These are phyloP conservation scores for Aporophyla nigra DNA, from an alignment of 2,888 invertebrate species.

Conservation along the genomic window DNA sequence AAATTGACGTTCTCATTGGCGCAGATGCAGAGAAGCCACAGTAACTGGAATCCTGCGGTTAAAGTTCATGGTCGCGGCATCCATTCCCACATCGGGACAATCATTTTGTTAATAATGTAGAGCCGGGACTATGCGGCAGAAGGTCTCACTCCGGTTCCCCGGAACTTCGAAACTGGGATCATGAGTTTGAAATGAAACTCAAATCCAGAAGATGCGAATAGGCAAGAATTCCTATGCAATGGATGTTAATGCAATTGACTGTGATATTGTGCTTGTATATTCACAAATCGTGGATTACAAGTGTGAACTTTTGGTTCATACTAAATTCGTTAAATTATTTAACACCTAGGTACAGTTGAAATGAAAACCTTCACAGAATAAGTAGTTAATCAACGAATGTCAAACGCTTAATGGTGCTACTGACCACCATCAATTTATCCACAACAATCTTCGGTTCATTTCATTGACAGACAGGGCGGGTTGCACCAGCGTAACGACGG, in stretches of 20 bases:
- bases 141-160: not conserved
- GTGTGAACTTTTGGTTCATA: not conserved
- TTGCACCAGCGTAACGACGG: slow-evolving; percentile 28
- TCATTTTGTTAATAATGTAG: slow-evolving; percentile 30
- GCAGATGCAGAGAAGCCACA: not conserved
- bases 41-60: slow-evolving; percentile 16
- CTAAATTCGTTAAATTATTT: not conserved
- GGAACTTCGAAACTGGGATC: not conserved
- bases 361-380: too few species aligned
- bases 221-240: too few species aligned
- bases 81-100: slow-evolving; percentile 15
- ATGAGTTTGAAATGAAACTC: not conserved
- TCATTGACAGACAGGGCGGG: slow-evolving; percentile 26
- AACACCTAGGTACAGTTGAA: too few species aligned
- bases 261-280: too few species aligned
- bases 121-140: not conserved
- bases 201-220: too few species aligned
- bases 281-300: too few species aligned
- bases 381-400: not conserved
- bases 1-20: slow-evolving; percentile 32
- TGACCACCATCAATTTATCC: not conserved
- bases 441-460: not conserved
- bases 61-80: slow-evolving; percentile 17
- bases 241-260: too few species aligned
- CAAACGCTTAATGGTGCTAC: not conserved